phyloP scores from a whole-genome alignment of 1,140 invertebrate species.

The Dendrolimus punctatus region DNA sequence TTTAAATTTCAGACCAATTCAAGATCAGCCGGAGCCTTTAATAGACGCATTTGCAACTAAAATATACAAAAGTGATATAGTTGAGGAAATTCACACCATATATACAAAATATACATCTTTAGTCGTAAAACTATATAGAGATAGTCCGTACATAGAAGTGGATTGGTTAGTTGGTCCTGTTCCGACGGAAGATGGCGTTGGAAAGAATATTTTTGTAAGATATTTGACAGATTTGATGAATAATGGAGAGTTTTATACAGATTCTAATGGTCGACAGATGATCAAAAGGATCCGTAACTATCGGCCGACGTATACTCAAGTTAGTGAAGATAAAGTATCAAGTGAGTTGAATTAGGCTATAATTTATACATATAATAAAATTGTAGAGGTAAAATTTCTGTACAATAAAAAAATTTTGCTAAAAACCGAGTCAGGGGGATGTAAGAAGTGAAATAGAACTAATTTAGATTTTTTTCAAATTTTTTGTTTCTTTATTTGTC shows the following conservation, averaged over 20 bases:
- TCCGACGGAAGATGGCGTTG: slow-evolving; percentile 80
- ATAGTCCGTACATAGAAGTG: slow-evolving; percentile 80
- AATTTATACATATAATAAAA: too few species aligned
- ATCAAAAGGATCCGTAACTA: slow-evolving; percentile 81
- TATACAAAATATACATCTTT: slow-evolving; percentile 79
- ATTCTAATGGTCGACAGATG: slow-evolving; percentile 94
- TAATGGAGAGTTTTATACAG: slow-evolving; percentile 87
- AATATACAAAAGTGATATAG: slow-evolving; percentile 73
- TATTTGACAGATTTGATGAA: slow-evolving; percentile 80
- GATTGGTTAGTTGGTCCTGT: slow-evolving; percentile 96
- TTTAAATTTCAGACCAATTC: too few species aligned
- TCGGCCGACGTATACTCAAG: slow-evolving; percentile 80
- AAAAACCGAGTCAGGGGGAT: too few species aligned
- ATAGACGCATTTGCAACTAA: slow-evolving; percentile 24
- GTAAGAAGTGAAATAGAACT: too few species aligned
- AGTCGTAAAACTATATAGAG: slow-evolving; percentile 79
- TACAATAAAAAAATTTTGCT: too few species aligned
- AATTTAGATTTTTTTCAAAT: too few species aligned
- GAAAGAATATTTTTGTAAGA: slow-evolving; percentile 87
- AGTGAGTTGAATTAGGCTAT: slow-evolving; percentile 14
- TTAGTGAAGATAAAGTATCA: slow-evolving; percentile 72
- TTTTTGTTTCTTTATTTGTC: too few species aligned
- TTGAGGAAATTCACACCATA: slow-evolving; percentile 86
- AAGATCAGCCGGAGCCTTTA: slow-evolving; percentile 12
- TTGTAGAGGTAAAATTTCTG: too few species aligned